Evolutionary conservation across 2,113 vertebrate species (phyloP), one percentile per base, ranked within the genome.

Genomic region (Myocastor coypus): DNA sequence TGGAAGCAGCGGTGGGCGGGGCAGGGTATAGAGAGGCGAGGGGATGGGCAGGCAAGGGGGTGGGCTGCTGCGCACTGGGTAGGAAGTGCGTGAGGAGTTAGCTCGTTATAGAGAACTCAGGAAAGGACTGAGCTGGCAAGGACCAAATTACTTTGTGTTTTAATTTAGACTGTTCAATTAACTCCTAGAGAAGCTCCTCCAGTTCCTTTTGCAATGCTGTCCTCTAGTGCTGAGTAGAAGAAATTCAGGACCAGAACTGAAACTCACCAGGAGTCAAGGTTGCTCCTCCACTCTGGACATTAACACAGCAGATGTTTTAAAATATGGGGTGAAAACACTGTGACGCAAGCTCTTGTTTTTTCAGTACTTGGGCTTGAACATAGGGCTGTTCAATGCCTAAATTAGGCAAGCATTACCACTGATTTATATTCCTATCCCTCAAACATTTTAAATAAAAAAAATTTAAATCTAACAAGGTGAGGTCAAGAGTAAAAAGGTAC

Each of bases 151-250:
- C n/a, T 42, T 84, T 46, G 50, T 24, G 30, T 69, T 80, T 75
- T 63, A 52, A 86, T 46, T 59, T 46, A 46, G 24, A 30, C 37
- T 50, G n/a, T 66, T n/a, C 40, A n/a, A 19, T 42, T 28, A 63
- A 55, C 26, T 0, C 22, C 14, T 9, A 2, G 57, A 32, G 30
- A 32, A 77, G 9, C 28, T 34, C 64, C 24, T 32, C 92, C 55
- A 22, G 11, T 97, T 96, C 82, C 57, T 82, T 95, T 94, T 75
- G 50, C 94, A 94, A 93, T 96, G 83, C 84, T 95, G 90, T 81
- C 90, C 28, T 16, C 95, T 90, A 28, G 92, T 95, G 97, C 28
- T 61, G 0, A 87, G 7, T 46, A 20, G 61, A 42, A 95, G 50
- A 40, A 95, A 63, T 92, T 69, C 80, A 94, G 37, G 69, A 26